Evolutionary conservation across 37 sponge, comb jelly and placozoan species (phyloP).

Genomic region (Spongilla lacustris): DNA sequence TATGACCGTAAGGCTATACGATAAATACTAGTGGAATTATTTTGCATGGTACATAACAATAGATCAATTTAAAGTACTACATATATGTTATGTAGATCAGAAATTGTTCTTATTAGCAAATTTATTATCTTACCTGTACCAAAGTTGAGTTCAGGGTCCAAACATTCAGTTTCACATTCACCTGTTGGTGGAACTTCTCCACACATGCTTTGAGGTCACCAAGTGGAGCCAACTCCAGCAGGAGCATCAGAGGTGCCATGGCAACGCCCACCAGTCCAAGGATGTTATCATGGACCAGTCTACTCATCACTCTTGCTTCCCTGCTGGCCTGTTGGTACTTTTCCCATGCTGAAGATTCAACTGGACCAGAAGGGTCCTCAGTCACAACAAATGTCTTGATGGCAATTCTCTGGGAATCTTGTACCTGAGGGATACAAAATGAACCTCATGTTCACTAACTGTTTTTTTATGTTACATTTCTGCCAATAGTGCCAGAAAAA

Average conservation of each 20-base stretch:
- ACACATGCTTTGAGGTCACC: conserved; percentile 69
- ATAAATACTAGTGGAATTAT: too few species aligned
- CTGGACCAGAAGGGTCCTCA: conserved; percentile 6
- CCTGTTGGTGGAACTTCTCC: conserved; percentile 35
- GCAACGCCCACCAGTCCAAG: conserved; percentile 70
- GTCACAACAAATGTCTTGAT: conserved; percentile 28
- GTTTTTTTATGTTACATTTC: background rate
- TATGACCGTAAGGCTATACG: too few species aligned
- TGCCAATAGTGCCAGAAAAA: conserved; percentile 24
- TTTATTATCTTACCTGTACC: conserved; percentile 51
- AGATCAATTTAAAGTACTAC: too few species aligned
- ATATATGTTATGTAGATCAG: too few species aligned
- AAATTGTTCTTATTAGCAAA: background rate
- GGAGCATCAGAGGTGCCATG: conserved; percentile 66
- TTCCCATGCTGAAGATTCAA: conserved; percentile 48
- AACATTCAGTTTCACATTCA: conserved; percentile 24
- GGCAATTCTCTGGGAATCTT: conserved; percentile 30
- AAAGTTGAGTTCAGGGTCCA: conserved; percentile 49
- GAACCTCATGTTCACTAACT: background rate
- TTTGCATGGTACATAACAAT: too few species aligned
- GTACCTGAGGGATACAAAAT: background rate
- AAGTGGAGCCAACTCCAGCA: conserved; percentile 79
- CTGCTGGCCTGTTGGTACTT: conserved; percentile 71
- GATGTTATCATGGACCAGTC: conserved; percentile 72
- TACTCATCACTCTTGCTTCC: conserved; percentile 74